Evolutionary conservation across 2,888 invertebrate species (phyloP).

Genomic region (Megastigmus dorsalis): DNA sequence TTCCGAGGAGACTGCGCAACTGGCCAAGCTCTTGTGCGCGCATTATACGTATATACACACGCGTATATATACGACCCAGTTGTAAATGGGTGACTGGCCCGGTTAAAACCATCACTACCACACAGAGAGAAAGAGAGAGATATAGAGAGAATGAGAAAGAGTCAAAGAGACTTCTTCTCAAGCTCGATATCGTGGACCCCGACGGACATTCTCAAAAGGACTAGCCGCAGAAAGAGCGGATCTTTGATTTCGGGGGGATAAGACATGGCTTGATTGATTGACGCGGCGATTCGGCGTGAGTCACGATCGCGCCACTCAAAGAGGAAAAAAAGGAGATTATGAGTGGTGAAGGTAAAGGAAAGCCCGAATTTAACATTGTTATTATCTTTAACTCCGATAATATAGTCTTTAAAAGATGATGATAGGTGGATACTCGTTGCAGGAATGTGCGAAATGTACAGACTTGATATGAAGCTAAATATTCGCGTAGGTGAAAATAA

Average conservation of each 20-base stretch:
- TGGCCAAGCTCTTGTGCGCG: background rate
- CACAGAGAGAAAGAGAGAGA: slow-evolving; percentile 9
- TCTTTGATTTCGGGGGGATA: slow-evolving; percentile 5
- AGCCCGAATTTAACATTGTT: too few relatives aligned
- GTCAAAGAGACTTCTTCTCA: slow-evolving; percentile 56
- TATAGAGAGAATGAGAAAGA: background rate
- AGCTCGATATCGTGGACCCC: slow-evolving; percentile 63
- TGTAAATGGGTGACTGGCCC: slow-evolving; percentile 72
- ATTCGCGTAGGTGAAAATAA: too few relatives aligned
- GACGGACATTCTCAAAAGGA: slow-evolving; percentile 40
- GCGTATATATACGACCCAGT: slow-evolving; percentile 65
- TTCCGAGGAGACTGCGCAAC: background rate
- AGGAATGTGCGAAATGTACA: too few relatives aligned
- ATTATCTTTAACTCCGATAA: too few relatives aligned
- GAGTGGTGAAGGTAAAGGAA: too few relatives aligned
- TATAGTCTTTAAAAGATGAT: too few relatives aligned
- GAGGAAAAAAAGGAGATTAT: too few relatives aligned
- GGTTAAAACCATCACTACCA: slow-evolving; percentile 61
- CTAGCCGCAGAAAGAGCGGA: too few relatives aligned
- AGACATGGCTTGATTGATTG: background rate
- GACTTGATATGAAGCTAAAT: too few relatives aligned
- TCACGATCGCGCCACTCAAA: too few relatives aligned
- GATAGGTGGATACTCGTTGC: too few relatives aligned
- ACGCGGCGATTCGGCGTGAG: background rate
- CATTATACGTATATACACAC: background rate